Conservation (phyloP, 1,140 invertebrate species). For the Cryptotermes secundus region DNA sequence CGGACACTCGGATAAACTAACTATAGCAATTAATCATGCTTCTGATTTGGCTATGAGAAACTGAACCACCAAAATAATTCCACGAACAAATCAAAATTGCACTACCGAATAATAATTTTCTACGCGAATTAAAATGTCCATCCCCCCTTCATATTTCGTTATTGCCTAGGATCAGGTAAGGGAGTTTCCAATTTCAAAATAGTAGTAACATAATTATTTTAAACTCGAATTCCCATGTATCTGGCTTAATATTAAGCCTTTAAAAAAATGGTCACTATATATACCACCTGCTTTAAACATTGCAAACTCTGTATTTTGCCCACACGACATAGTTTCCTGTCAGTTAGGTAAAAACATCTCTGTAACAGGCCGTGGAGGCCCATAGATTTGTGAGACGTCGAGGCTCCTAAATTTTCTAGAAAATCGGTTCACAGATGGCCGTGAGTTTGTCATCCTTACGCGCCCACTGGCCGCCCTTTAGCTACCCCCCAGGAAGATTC, state of each 20-base stretch:
- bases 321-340: too few species aligned
- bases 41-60: constrained; percentile 24
- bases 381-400: too few species aligned
- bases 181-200: background rate
- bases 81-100: constrained; percentile 14
- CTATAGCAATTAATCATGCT: constrained; percentile 31
- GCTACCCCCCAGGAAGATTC: too few species aligned
- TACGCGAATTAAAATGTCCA: background rate
- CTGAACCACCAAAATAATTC: constrained; percentile 4
- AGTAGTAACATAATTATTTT: constrained; percentile 14
- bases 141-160: background rate
- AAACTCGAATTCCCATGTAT: background rate
- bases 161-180: background rate
- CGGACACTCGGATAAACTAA: constrained; percentile 11
- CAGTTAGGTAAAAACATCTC: too few species aligned
- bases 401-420: too few species aligned
- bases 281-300: too few species aligned
- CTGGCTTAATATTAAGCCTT: background rate
- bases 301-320: too few species aligned
- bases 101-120: constrained; percentile 11
- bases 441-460: too few species aligned
- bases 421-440: too few species aligned
- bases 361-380: too few species aligned
- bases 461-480: too few species aligned
- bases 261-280: too few species aligned